Conservation (phyloP, 2,888 invertebrate species). For the Caradrina kadenii region DNA sequence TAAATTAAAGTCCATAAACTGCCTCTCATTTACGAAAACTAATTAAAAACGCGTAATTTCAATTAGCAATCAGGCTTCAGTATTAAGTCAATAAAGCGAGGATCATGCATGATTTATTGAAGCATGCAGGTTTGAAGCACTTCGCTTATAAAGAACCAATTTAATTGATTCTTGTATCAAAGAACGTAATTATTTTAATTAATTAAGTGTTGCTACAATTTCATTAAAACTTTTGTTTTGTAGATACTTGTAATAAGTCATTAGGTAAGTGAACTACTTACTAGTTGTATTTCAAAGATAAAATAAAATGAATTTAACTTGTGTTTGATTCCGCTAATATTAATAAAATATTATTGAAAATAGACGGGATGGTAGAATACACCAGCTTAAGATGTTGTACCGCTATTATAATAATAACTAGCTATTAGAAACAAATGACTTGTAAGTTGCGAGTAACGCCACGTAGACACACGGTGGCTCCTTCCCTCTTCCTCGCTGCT, state of each 20-base stretch:
- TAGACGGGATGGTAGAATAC: no score
- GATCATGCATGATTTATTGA: conserved; percentile 22
- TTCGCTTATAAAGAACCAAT: conserved; percentile 17
- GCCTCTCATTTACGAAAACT: conserved; percentile 19
- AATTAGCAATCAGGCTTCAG: conserved; percentile 32
- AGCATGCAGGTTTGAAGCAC: conserved; percentile 16
- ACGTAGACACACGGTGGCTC: no score
- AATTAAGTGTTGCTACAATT: conserved; percentile 9
- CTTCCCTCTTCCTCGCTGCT: background rate
- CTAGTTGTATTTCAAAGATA: no score
- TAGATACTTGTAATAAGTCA: background rate
- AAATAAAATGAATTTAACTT: no score
- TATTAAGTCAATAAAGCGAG: conserved; percentile 7
- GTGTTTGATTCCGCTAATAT: no score
- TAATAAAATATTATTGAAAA: no score
- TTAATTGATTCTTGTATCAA: conserved; percentile 25
- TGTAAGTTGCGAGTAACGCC: no score
- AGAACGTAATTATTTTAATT: conserved; percentile 19
- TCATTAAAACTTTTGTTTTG: background rate
- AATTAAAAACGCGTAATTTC: conserved; percentile 18
- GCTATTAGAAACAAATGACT: no score
- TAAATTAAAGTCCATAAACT: conserved; percentile 7
- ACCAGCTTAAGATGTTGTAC: no score
- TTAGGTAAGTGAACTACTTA: conserved; percentile 3
- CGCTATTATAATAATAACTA: no score